These are phyloP conservation scores for Heliconius nattereri DNA, from an alignment of 1,140 invertebrate genomes.

Conservation along the genomic window DNA sequence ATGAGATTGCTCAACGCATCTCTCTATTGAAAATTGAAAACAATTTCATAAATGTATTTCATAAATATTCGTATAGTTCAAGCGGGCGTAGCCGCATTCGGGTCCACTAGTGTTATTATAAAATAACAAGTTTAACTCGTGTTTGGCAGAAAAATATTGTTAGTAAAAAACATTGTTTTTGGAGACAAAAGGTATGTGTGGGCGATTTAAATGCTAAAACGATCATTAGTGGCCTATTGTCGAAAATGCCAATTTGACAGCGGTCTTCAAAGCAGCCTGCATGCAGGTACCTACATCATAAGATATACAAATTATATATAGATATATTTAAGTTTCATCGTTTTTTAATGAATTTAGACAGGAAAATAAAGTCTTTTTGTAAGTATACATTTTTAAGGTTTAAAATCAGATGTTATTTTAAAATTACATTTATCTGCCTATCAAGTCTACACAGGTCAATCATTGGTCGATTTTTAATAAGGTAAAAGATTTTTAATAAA, in stretches of 20 bases:
- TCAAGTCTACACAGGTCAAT: too few species aligned
- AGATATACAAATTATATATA: background rate
- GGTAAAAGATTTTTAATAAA: too few species aligned
- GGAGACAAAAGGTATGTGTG: constrained; percentile 75
- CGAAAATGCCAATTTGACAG: constrained; percentile 59
- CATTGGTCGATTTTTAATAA: too few species aligned
- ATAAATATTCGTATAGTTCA: too few species aligned
- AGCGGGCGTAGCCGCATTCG: too few species aligned
- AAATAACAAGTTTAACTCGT: background rate
- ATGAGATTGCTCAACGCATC: too few species aligned
- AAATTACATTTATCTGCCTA: background rate
- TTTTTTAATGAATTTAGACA: background rate
- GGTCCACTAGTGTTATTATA: too few species aligned
- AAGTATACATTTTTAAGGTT: too few species aligned
- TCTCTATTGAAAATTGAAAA: too few species aligned
- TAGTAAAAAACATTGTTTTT: constrained; percentile 65
- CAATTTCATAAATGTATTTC: too few species aligned
- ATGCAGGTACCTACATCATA: background rate
- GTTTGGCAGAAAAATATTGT: constrained; percentile 59
- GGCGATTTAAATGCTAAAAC: constrained; percentile 76
- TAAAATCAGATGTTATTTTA: too few species aligned
- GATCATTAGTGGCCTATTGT: constrained; percentile 76
- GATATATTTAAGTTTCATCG: background rate
- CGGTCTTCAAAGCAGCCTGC: constrained; percentile 56
- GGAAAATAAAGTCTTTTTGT: background rate